Base-by-base conservation (phyloP, 1,140 invertebrate species). In the Muscidifurax raptorellus region DNA sequence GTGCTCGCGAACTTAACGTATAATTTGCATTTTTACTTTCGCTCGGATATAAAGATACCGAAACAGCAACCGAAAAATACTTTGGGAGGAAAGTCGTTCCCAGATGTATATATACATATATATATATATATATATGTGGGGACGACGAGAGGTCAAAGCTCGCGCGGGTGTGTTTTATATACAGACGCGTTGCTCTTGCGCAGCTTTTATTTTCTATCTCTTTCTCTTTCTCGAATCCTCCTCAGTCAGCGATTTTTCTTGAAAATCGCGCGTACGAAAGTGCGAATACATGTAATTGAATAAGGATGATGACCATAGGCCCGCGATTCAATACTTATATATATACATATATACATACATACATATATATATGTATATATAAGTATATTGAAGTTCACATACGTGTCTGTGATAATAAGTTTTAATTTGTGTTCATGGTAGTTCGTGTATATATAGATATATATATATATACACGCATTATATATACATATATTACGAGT, bases 341-440 rank as follows among this genome's bases (percentile, higher is more conserved):
- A 78, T 69, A 66, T 36, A 71, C 77, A 69, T 78, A 52, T 76
- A 85, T 72, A 47, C 44, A 15, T 47, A 47, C 44, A 83, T 78
- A 67, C 74, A 77, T 78, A 69, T 67, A 79, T 79, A 64, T 71
- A 67, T 66, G 36, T 84, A 71, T 71, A 59, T 76, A 85, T 52
- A 47, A 67, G n/a, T 44, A 80, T 80, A 83, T 66, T 80, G 80
- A 83, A 52, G 64, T 86, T 82, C 86, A 83, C 82, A 86, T 86
- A 84, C 82, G 82, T 84, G 86, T 86, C 86, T 86, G 83, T 86
- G 86, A 86, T 86, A 86, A 86, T 86, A 86, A 84, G 86, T 86
- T 86, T 84, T 86, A 84, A 86, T 86, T 86, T 86, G 82, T 84
- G 78, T 82, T 86, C 75, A 77, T 86, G 82, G 78, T 74, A 82